phyloP scores from a whole-genome alignment of 2,888 invertebrate species.

The Lobophora halterata region DNA sequence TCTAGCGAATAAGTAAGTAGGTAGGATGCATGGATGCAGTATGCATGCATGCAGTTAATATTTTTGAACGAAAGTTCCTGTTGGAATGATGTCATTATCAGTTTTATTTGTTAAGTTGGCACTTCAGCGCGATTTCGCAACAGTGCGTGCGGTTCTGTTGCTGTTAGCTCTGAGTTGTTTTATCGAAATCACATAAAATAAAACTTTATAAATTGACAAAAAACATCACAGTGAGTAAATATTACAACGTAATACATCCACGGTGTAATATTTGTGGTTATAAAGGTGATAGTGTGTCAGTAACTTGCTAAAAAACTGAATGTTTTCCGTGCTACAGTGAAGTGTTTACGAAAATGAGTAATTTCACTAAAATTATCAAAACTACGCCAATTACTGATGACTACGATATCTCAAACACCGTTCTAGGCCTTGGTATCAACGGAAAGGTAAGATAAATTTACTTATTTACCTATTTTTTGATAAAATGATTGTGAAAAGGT shows the following conservation, averaged over 20 bases:
- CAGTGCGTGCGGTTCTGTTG: slow-evolving; percentile 11
- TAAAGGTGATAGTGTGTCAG: slow-evolving; percentile 35
- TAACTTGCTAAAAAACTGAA: slow-evolving; percentile 33
- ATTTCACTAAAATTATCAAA: slow-evolving; percentile 82
- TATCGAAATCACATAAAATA: slow-evolving; percentile 41
- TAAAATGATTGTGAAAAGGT: too few species aligned
- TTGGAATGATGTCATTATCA: slow-evolving; percentile 6
- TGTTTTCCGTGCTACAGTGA: slow-evolving; percentile 38
- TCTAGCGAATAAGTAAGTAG: too few species aligned
- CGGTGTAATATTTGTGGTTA: slow-evolving; percentile 13
- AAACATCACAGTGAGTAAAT: slow-evolving; percentile 2
- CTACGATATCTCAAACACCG: slow-evolving; percentile 95
- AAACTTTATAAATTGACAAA: slow-evolving; percentile 29
- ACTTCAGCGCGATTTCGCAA: slow-evolving; percentile 27
- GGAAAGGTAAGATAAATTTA: slow-evolving; percentile 85
- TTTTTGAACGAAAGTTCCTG: slow-evolving; percentile 11
- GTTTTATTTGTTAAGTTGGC: slow-evolving; percentile 11
- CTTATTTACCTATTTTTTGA: slow-evolving; percentile 3
- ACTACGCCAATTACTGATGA: slow-evolving; percentile 92
- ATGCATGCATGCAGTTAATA: too few species aligned
- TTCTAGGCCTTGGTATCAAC: slow-evolving; percentile 98
- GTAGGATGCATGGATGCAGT: too few species aligned
- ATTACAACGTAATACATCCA: not conserved
- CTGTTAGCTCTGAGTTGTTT: slow-evolving; percentile 34
- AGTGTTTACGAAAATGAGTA: slow-evolving; percentile 54